Evolutionary conservation across 2,888 invertebrate genomes (phyloP).

Genomic region (Spodoptera littoralis): DNA sequence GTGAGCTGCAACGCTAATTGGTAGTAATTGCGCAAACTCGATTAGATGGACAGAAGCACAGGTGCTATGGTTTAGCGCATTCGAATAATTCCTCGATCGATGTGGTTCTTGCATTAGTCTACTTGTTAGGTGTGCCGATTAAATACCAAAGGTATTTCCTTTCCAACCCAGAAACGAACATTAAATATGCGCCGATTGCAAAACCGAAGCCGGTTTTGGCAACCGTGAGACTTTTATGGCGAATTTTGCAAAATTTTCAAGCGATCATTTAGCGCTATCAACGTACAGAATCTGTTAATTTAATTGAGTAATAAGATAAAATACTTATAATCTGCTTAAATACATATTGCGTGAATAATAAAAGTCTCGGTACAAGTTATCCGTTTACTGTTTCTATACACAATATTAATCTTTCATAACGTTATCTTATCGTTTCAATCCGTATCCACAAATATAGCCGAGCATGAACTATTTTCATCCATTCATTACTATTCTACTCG

Average conservation of each 20-base stretch:
- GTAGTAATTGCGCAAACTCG: constrained; percentile 67
- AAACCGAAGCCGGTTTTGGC: constrained; percentile 32
- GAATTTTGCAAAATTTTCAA: constrained; percentile 5
- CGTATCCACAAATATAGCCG: constrained; percentile 30
- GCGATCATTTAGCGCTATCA: not conserved
- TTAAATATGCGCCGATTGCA: constrained; percentile 36
- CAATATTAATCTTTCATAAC: constrained; percentile 39
- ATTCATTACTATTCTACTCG: constrained; percentile 30
- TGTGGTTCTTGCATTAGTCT: constrained; percentile 27
- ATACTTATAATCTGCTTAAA: not conserved
- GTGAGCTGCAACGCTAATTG: constrained; percentile 60
- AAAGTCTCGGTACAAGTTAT: constrained; percentile 15
- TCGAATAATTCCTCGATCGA: constrained; percentile 45
- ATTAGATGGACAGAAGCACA: constrained; percentile 52
- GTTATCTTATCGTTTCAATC: constrained; percentile 41
- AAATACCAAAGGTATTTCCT: constrained; percentile 42
- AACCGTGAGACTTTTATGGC: constrained; percentile 1
- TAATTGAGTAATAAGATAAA: not conserved
- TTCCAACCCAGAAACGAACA: constrained; percentile 33
- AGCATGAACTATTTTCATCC: constrained; percentile 25
- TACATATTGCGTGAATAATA: constrained; percentile 2
- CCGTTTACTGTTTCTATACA: constrained; percentile 9
- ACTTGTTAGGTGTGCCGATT: constrained; percentile 32
- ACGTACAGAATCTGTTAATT: not conserved
- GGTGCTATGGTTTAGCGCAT: constrained; percentile 49